phyloP scores from a whole-genome alignment of 2,888 invertebrate genomes.

The Andrena fulva region DNA sequence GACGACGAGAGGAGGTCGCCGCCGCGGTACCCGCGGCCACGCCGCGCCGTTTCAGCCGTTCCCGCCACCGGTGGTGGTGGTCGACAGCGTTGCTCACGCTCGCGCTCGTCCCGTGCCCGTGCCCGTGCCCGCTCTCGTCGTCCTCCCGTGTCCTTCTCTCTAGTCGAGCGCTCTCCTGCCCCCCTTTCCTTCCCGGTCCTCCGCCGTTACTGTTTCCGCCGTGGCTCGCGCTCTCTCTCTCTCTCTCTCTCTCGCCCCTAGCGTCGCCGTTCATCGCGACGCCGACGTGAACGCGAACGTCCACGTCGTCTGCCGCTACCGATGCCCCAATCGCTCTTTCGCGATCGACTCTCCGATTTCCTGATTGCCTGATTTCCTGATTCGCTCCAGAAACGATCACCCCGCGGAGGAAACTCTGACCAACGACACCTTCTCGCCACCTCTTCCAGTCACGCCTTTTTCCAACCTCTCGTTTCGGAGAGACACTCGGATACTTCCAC shows the following conservation, averaged over 20 bases:
- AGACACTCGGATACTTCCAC: too few relatives aligned
- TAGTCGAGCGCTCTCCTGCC: neutral
- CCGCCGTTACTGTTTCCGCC: neutral
- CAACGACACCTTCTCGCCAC: too few relatives aligned
- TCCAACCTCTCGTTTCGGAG: too few relatives aligned
- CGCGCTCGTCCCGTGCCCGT: neutral
- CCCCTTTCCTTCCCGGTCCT: neutral
- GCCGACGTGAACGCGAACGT: neutral
- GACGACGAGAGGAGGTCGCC: constrained; percentile 65
- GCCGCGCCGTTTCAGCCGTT: constrained; percentile 16
- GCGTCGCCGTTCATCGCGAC: neutral
- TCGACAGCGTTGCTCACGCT: constrained; percentile 33
- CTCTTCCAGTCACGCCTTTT: too few relatives aligned
- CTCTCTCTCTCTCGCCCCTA: neutral
- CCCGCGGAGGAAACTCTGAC: too few relatives aligned
- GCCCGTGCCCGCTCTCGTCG: neutral
- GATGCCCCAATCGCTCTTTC: neutral
- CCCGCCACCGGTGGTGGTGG: constrained; percentile 52
- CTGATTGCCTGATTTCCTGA: neutral
- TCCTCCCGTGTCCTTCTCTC: constrained; percentile 14
- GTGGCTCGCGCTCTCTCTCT: neutral
- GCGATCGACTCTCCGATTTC: neutral
- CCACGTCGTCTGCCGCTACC: neutral
- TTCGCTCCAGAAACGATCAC: neutral
- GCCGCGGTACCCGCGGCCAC: constrained; percentile 13